Conservation (phyloP, 2,113 vertebrate genomes). For the Myrmecobius fasciatus region DNA sequence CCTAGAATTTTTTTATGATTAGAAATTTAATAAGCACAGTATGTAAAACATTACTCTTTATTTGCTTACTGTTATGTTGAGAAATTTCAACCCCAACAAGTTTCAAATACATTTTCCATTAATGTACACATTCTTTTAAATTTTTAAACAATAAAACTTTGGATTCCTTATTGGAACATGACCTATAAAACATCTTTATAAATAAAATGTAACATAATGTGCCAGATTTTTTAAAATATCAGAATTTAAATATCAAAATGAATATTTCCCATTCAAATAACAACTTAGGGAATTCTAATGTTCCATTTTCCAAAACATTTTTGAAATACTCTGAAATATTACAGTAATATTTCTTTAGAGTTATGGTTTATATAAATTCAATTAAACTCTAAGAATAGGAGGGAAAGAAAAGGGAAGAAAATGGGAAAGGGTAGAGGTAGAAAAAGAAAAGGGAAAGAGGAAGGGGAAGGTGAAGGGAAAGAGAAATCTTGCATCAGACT, state of each 20-base stretch:
- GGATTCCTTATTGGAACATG: constrained; percentile 25
- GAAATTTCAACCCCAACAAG: neutral
- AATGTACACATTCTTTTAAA: neutral
- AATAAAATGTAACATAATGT: neutral
- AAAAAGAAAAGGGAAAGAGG: neutral
- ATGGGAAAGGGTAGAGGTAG: neutral
- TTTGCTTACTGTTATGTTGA: constrained; percentile 35
- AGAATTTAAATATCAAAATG: constrained; percentile 8
- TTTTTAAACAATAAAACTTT: constrained; percentile 38
- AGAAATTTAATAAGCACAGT: neutral
- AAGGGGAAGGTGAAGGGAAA: neutral
- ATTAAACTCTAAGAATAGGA: neutral
- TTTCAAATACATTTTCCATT: neutral
- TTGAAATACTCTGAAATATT: neutral
- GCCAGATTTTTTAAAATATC: neutral
- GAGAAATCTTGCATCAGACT: neutral
- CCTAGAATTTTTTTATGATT: constrained; percentile 20
- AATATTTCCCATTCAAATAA: constrained; percentile 28
- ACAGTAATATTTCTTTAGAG: neutral
- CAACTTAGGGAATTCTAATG: constrained; percentile 34
- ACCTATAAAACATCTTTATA: constrained; percentile 41
- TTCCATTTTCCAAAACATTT: neutral
- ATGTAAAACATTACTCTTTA: neutral
- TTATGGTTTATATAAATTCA: neutral
- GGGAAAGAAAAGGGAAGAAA: neutral